These are phyloP conservation scores for Rhadina sibilatrix DNA, from an alignment of 2,113 vertebrate species.

Conservation along the genomic window DNA sequence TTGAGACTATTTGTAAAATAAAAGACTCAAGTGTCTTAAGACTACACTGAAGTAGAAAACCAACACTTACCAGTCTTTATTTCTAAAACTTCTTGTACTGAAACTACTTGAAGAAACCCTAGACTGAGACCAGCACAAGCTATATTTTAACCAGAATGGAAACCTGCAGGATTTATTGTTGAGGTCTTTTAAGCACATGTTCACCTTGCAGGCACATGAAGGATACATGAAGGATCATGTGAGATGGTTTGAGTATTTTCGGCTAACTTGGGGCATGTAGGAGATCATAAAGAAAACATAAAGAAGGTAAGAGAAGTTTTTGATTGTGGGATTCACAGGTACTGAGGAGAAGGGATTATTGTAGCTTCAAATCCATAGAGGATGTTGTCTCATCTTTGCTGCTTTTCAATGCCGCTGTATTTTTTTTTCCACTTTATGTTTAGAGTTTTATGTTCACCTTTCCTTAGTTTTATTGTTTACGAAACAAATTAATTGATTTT, in stretches of 20 bases:
- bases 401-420: neutral
- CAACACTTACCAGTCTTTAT: neutral
- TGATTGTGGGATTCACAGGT: neutral
- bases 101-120: neutral
- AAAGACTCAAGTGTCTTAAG: neutral
- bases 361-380: fast-evolving
- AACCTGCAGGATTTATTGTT: neutral
- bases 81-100: neutral
- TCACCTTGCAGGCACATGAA: neutral
- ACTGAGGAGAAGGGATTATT: neutral
- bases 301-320: neutral
- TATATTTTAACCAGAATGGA: neutral
- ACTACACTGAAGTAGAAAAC: neutral
- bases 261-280: neutral
- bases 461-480: neutral
- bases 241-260: neutral
- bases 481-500: neutral
- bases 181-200: neutral
- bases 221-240: neutral
- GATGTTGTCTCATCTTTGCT: neutral
- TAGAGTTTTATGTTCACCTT: neutral
- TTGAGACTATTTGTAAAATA: neutral
- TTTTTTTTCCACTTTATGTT: neutral
- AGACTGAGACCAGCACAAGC: neutral
- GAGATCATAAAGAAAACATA: neutral